Conservation (phyloP, 2,797 vertebrate species). For the Diglossa cyanea region DNA sequence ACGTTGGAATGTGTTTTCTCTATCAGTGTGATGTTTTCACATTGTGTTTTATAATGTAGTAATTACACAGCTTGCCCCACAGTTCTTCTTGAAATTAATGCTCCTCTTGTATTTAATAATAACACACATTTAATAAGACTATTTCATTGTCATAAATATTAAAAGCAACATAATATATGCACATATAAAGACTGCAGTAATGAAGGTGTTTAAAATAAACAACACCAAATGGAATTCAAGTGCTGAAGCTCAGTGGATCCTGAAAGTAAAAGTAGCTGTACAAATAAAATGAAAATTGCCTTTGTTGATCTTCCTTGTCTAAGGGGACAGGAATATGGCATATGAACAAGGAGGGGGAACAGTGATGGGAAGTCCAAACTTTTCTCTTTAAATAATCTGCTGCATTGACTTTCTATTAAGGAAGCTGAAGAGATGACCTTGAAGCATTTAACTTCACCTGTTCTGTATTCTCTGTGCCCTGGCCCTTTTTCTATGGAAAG, state of each 20-base stretch:
- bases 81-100: not conserved
- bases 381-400: not conserved
- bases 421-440: not conserved
- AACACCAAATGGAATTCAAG: not conserved
- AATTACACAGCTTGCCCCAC: not conserved
- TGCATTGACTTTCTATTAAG: not conserved
- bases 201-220: constrained; percentile 32
- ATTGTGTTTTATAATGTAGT: not conserved
- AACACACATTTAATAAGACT: not conserved
- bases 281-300: not conserved
- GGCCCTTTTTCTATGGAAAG: not conserved
- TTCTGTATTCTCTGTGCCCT: not conserved
- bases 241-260: not conserved
- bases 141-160: constrained; percentile 36
- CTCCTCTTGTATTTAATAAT: constrained; percentile 1
- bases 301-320: not conserved
- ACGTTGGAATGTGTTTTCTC: not conserved
- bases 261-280: not conserved
- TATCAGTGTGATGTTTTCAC: not conserved
- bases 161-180: constrained; percentile 21
- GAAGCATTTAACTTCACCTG: accelerated
- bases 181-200: constrained; percentile 25
- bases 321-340: not conserved
- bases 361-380: not conserved
- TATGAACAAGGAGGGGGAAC: not conserved